phyloP scores from a whole-genome alignment of 2,797 vertebrate genomes.

The Morus bassanus region DNA sequence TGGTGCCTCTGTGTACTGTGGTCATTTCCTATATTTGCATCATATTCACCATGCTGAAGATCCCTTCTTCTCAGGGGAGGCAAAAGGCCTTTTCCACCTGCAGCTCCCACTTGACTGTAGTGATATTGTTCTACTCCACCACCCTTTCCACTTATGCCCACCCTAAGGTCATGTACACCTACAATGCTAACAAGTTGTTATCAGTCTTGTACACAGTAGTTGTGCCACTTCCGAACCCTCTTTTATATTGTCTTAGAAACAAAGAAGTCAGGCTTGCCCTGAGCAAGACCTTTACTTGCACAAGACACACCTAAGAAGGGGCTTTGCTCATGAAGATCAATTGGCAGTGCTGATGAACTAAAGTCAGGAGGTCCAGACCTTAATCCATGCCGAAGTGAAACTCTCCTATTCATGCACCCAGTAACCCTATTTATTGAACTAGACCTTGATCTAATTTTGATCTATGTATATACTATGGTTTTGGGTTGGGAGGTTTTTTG shows the following conservation, averaged over 20 bases:
- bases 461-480: not conserved
- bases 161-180: conserved; percentile 51
- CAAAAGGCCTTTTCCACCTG: conserved; percentile 68
- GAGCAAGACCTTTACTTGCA: conserved; percentile 8
- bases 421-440: not conserved
- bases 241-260: conserved; percentile 69
- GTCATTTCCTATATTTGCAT: conserved; percentile 51
- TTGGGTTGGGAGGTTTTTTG: not conserved
- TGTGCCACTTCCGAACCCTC: conserved; percentile 65
- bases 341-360: not conserved
- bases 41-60: not conserved
- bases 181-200: conserved; percentile 49
- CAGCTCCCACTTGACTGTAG: conserved; percentile 57
- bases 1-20: conserved; percentile 39
- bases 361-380: not conserved
- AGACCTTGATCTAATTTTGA: not conserved
- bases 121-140: conserved; percentile 63
- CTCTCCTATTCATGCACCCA: not conserved
- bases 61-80: conserved; percentile 44
- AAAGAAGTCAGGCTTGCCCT: conserved; percentile 58
- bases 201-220: conserved; percentile 55
- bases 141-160: conserved; percentile 50
- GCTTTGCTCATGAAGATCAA: not conserved
- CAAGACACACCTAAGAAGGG: not conserved
- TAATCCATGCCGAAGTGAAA: not conserved